A percentile compares a stretch with the other conserved stretches of the same genome.
Conservation (phyloP, 2,888 invertebrate genomes). For the Phragmatobia fuliginosa region DNA sequence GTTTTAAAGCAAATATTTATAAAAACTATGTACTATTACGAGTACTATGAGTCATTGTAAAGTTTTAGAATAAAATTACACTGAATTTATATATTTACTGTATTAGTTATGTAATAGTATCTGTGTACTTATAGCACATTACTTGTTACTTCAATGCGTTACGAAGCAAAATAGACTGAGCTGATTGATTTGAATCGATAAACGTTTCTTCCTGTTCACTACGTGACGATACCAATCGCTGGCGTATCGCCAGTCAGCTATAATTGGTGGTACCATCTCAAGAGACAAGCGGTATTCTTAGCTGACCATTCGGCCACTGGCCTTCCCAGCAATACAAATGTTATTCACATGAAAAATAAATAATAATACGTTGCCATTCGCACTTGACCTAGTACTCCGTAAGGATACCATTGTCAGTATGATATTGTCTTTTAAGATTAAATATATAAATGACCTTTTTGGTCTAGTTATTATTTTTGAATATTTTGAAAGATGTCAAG, state of each 20-base stretch:
- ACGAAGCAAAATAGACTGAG: constrained; percentile 23
- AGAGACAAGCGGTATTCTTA: constrained; percentile 90
- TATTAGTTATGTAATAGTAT: too few species aligned
- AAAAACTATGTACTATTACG: too few species aligned
- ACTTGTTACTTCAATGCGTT: background rate
- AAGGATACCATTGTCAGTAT: constrained; percentile 53
- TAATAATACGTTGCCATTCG: constrained; percentile 71
- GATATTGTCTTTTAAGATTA: constrained; percentile 44
- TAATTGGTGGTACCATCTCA: constrained; percentile 93
- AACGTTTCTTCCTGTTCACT: constrained; percentile 75
- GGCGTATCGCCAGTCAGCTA: constrained; percentile 93
- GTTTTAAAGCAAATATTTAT: background rate
- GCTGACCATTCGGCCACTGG: constrained; percentile 84
- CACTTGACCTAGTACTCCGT: constrained; percentile 80
- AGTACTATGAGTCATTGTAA: background rate
- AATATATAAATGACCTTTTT: constrained; percentile 59
- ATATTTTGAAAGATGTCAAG: constrained; percentile 9
- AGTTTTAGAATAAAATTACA: background rate
- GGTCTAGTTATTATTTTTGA: constrained; percentile 30
- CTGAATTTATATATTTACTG: background rate
- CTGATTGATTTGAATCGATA: constrained; percentile 77
- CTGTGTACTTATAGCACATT: background rate
- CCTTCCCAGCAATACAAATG: constrained; percentile 71
- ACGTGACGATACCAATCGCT: constrained; percentile 81
- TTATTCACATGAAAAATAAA: constrained; percentile 68